Percentiles rank a stretch among this genome's conserved stretches.
These are phyloP conservation scores for Anoura caudifer DNA, from an alignment of 2,113 vertebrate species.

Conservation along the genomic window DNA sequence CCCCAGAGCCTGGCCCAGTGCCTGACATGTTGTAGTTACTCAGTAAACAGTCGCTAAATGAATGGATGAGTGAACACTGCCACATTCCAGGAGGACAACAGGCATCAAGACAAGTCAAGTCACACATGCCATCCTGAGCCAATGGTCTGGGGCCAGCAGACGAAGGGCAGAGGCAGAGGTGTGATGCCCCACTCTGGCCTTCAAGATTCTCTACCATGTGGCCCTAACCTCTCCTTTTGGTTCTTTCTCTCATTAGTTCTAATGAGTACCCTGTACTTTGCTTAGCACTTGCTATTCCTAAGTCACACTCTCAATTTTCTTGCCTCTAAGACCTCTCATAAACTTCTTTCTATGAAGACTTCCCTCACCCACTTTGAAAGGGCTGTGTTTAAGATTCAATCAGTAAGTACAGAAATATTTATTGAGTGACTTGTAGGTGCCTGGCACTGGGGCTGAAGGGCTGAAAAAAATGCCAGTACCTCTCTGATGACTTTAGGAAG, in stretches of 20 bases:
- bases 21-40: neutral
- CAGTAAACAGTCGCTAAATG: neutral
- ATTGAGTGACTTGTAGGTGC: neutral
- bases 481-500: neutral
- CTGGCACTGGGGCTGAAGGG: neutral
- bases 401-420: neutral
- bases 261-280: too few relatives aligned
- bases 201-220: fast-evolving
- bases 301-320: neutral
- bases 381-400: neutral
- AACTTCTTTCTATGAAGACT: neutral
- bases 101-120: neutral
- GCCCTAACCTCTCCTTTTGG: neutral
- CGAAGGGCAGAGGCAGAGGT: neutral
- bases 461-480: neutral
- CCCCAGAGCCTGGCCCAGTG: neutral
- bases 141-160: too few relatives aligned
- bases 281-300: neutral
- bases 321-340: neutral
- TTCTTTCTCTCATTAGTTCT: neutral
- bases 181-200: neutral
- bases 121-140: neutral
- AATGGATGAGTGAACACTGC: neutral
- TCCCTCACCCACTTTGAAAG: neutral
- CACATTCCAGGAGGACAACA: neutral